phyloP scores from a whole-genome alignment of 2,113 vertebrate species.

The Sitta europaea region DNA sequence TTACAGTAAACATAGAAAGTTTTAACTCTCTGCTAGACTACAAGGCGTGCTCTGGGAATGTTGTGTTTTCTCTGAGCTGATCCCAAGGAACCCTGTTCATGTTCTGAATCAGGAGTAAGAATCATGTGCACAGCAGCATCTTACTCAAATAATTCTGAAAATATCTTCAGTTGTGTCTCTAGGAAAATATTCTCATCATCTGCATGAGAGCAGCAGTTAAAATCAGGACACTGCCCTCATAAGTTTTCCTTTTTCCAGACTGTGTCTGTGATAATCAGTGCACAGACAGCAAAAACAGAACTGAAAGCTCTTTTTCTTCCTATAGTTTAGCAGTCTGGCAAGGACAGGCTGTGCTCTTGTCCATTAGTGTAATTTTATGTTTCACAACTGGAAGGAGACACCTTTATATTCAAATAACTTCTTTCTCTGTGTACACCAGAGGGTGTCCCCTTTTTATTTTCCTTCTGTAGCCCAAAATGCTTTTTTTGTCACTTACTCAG shows the following conservation, averaged over 20 bases:
- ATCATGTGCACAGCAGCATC: not conserved
- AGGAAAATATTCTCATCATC: not conserved
- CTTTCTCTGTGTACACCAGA: not conserved
- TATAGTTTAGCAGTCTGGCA: not conserved
- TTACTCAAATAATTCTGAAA: not conserved
- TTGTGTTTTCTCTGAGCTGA: not conserved
- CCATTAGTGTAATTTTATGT: not conserved
- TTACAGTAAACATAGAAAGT: not conserved
- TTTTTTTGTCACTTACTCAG: not conserved
- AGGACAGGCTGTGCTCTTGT: not conserved
- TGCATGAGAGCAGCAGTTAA: not conserved
- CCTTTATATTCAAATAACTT: not conserved
- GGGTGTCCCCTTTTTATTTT: not conserved
- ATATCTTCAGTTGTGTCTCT: not conserved
- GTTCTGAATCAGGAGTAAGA: not conserved
- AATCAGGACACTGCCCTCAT: not conserved
- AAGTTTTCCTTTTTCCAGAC: not conserved
- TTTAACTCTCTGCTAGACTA: not conserved
- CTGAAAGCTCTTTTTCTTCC: not conserved
- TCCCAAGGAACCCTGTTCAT: not conserved
- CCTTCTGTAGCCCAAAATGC: not conserved
- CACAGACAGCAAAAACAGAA: not conserved
- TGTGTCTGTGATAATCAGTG: not conserved
- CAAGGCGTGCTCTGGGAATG: not conserved
- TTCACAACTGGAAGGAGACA: not conserved